phyloP scores from a whole-genome alignment of 2,888 invertebrate genomes.

The Cheilosia urbana region DNA sequence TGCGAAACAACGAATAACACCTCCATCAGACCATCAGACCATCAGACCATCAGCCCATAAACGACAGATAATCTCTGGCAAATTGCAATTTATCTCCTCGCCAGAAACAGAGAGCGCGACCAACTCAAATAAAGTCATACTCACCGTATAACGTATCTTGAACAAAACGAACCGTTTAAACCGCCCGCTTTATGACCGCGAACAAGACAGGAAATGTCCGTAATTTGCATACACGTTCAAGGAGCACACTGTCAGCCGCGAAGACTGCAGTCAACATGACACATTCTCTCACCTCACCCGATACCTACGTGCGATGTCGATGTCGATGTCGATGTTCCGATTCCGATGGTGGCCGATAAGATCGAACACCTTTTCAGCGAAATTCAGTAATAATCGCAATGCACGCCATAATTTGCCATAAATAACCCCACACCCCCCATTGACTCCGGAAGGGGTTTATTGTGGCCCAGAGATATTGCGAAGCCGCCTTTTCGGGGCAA shows the following conservation, averaged over 20 bases:
- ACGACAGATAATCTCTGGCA: slow-evolving; percentile 68
- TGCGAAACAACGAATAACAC: slow-evolving; percentile 53
- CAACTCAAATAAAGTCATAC: slow-evolving; percentile 60
- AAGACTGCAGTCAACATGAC: slow-evolving; percentile 52
- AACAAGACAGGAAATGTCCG: slow-evolving; percentile 64
- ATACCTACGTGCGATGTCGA: not conserved
- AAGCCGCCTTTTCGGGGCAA: slow-evolving; percentile 29
- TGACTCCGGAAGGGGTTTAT: slow-evolving; percentile 53
- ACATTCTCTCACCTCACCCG: slow-evolving; percentile 37
- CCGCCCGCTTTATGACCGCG: slow-evolving; percentile 44
- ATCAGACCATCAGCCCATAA: slow-evolving; percentile 18
- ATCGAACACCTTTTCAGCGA: slow-evolving; percentile 47
- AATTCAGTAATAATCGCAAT: slow-evolving; percentile 64
- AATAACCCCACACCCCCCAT: slow-evolving; percentile 62
- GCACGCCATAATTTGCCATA: slow-evolving; percentile 65
- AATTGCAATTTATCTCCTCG: slow-evolving; percentile 72
- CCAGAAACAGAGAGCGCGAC: not conserved
- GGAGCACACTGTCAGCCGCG: slow-evolving; percentile 48
- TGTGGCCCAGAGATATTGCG: slow-evolving; percentile 6
- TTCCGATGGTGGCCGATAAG: slow-evolving; percentile 37
- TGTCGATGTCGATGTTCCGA: too few species aligned
- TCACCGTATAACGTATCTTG: slow-evolving; percentile 11
- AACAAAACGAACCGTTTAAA: slow-evolving; percentile 67
- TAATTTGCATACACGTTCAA: slow-evolving; percentile 65
- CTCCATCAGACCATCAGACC: slow-evolving; percentile 65